Base-by-base conservation (phyloP, 2,113 vertebrate species). In the Actenoides lindsayi region DNA sequence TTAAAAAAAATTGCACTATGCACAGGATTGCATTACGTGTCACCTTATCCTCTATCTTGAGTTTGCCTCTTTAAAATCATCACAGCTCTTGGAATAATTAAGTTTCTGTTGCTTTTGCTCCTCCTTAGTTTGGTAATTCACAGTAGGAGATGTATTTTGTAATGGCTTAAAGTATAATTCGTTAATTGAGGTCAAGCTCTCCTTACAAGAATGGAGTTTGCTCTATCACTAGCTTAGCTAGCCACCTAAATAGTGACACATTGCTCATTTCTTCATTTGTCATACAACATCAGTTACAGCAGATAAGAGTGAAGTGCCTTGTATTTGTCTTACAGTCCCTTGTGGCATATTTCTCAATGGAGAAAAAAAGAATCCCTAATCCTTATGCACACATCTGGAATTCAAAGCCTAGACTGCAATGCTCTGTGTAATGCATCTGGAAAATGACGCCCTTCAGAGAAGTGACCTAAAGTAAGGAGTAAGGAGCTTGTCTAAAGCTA, bases 61-160 rank as follows among this genome's bases (percentile, higher is more conserved):
- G 59, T 90, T 94, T 94, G 25, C 37, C 79, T 84, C 63, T 71
- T 90, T 94, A 94, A 91, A 89, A 70, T 81, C 7, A 6, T 24
- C 44, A 28, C 44, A 68, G 46, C 37, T 96, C 64, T 87, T 51
- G 53, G 50, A 54, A 93, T 91, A 92, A 97, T 95, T 87, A 95
- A 86, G 71, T 81, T 80, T 59, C 89, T 96, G 90, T 94, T 81
- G 80, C 62, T 95, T 96, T 94, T 89, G 51, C 63, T 82, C 76
- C 75, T 95, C 82, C 77, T 93, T 96, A 94, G 23, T 94, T 95
- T 86, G 20, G 48, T 89, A 93, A 92, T 94, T 91, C 89, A 80
- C 76, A 63, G 59, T 62, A 70, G 76, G 89, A 90, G 35, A 82
- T 63, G 16, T 90, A 33, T 48, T 92, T 48, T 87, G 30, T 84